phyloP scores from a whole-genome alignment of 30 jellyfish, hydroid and myxozoan species.

The Rhopilema esculentum region DNA sequence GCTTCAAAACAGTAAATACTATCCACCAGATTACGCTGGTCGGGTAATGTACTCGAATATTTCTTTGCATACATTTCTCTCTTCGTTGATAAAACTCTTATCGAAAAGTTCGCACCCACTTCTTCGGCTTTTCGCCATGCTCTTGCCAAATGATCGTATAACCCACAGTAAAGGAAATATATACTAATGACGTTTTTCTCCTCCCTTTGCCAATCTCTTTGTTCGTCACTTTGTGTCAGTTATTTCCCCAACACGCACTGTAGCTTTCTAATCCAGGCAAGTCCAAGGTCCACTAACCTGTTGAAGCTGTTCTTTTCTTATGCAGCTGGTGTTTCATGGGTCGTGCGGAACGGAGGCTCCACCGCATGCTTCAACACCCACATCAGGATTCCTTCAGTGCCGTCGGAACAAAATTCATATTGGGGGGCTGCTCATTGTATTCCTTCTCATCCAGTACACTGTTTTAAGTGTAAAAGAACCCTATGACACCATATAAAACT shows the following conservation, averaged over 20 bases:
- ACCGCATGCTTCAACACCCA: neutral
- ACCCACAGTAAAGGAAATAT: neutral
- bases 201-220: neutral
- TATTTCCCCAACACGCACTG: neutral
- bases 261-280: neutral
- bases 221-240: neutral
- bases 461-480: no score
- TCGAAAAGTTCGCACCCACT: neutral
- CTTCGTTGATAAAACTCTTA: conserved; percentile 11
- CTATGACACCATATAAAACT: no score
- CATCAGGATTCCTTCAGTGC: no score
- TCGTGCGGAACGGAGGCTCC: neutral
- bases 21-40: conserved; percentile 37
- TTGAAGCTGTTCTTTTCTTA: neutral
- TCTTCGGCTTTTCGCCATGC: conserved; percentile 62
- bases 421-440: no score
- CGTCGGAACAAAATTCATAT: no score
- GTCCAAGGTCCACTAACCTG: neutral
- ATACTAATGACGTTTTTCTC: neutral
- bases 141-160: neutral
- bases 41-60: conserved; percentile 50
- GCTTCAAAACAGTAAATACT: neutral
- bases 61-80: conserved; percentile 48
- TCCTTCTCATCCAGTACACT: no score
- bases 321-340: neutral